phyloP scores from a whole-genome alignment of 2,113 vertebrate genomes.

The Numida meleagris region DNA sequence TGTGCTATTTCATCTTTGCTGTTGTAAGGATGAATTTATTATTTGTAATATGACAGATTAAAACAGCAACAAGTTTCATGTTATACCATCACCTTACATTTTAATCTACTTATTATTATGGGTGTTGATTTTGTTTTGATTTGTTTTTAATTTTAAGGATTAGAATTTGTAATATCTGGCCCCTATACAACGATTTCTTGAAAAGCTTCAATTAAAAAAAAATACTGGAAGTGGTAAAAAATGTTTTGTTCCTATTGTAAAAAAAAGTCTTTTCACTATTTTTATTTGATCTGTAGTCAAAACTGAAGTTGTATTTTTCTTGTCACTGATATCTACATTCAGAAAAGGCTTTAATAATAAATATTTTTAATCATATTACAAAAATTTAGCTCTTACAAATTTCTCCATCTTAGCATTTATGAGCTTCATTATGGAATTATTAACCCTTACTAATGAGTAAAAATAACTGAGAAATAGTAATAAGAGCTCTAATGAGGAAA shows the following conservation, averaged over 20 bases:
- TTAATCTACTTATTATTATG: not conserved
- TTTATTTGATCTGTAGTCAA: not conserved
- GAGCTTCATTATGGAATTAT: not conserved
- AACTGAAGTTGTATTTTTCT: not conserved
- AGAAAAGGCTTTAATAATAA: not conserved
- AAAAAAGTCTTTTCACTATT: not conserved
- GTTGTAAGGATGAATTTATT: not conserved
- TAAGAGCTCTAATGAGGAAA: not conserved
- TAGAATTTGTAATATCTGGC: not conserved
- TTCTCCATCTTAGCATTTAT: not conserved
- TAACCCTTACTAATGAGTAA: not conserved
- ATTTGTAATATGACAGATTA: not conserved
- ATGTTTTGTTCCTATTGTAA: not conserved
- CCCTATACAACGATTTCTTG: not conserved
- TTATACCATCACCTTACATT: not conserved
- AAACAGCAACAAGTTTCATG: not conserved
- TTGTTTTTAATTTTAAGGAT: not conserved
- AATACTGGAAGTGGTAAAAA: not conserved
- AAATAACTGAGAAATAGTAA: not conserved
- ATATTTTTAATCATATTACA: not conserved
- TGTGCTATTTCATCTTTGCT: not conserved
- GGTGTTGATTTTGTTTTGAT: not conserved
- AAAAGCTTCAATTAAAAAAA: not conserved
- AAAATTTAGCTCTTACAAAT: not conserved
- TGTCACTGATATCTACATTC: not conserved